phyloP scores from a whole-genome alignment of 2,113 vertebrate species.

The Chinchilla lanigera region DNA sequence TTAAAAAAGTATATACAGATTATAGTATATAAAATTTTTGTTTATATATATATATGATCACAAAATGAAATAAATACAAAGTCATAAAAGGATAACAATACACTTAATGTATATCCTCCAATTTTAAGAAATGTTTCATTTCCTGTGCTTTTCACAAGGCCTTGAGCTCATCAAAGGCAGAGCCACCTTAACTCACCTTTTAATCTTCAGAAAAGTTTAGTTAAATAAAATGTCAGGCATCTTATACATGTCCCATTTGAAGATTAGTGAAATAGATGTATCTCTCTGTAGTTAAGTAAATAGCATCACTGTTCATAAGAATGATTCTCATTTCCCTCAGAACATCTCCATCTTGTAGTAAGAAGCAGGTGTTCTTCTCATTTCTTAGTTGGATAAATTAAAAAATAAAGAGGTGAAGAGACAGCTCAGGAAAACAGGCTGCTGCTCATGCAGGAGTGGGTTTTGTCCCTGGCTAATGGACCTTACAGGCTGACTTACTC shows the following conservation, averaged over 20 bases:
- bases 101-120: neutral
- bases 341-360: slow-evolving; percentile 52
- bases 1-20: neutral
- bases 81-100: neutral
- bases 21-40: neutral
- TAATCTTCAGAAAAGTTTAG: neutral
- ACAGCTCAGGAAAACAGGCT: slow-evolving; percentile 43
- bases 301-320: slow-evolving; percentile 41
- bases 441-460: slow-evolving; percentile 10
- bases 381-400: slow-evolving; percentile 64
- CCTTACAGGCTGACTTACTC: neutral
- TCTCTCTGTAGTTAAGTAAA: slow-evolving; percentile 46
- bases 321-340: slow-evolving; percentile 35
- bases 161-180: neutral
- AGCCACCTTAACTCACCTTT: neutral
- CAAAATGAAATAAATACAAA: neutral
- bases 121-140: slow-evolving; percentile 49
- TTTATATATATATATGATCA: neutral
- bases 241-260: neutral
- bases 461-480: neutral
- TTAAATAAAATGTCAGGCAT: neutral
- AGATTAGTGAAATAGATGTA: neutral
- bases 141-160: neutral
- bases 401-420: slow-evolving; percentile 62
- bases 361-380: slow-evolving; percentile 75